A percentile compares a stretch with the other conserved stretches of the same genome.
These are phyloP conservation scores for Dasyurus viverrinus DNA, from an alignment of 2,113 vertebrate genomes.

Conservation along the genomic window DNA sequence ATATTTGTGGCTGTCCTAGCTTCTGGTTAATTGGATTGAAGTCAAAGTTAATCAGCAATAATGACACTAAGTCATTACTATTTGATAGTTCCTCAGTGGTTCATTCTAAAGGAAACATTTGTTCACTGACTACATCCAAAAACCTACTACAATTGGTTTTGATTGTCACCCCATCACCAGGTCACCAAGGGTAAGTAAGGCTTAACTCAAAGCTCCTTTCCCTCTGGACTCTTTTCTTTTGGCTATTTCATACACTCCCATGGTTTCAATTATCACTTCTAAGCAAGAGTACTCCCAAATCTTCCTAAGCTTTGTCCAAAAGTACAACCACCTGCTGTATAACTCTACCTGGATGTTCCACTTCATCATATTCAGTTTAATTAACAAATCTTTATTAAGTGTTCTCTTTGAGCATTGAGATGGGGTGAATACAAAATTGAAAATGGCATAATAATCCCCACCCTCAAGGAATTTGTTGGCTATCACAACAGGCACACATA, in stretches of 20 bases:
- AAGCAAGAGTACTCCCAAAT: not conserved
- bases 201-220: not conserved
- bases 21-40: not conserved
- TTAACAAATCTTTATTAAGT: not conserved
- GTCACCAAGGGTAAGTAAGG: not conserved
- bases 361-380: not conserved
- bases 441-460: not conserved
- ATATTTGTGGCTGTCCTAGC: not conserved
- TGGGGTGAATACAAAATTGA: not conserved
- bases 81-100: not conserved
- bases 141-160: not conserved
- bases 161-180: not conserved
- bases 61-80: not conserved
- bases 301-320: not conserved
- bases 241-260: not conserved
- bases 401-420: not conserved
- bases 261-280: not conserved
- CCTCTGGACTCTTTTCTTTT: not conserved
- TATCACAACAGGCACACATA: not conserved
- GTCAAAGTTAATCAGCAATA: not conserved
- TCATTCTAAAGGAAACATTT: slow-evolving; percentile 18
- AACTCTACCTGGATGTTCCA: not conserved
- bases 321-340: not conserved
- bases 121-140: slow-evolving; percentile 1
- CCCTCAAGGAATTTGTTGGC: not conserved